Evolutionary conservation across 2,113 vertebrate species (phyloP), one percentile per base, ranked within the genome.

Genomic region (Alaudala cheleensis): DNA sequence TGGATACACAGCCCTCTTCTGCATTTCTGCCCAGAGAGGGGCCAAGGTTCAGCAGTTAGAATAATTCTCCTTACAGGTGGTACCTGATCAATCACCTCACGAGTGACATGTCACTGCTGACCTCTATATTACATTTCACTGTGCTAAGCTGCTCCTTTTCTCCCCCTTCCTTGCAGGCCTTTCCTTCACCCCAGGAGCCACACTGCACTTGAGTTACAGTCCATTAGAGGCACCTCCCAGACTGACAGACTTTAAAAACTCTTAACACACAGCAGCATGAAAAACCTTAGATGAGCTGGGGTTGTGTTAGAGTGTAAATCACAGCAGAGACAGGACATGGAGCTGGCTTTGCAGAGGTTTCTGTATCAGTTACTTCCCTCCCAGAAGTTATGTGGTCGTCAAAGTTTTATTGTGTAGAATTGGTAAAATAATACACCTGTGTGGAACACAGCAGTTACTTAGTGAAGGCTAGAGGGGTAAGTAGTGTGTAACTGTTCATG

Each of bases 1-100:
- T 76, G 58, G 66, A 53, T 53, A 29, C 58, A 34, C 6, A 7
- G 16, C 79, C 67, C 80, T 78, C 81, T 57, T 72, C 81, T 3
- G 3, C 90, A 80, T 23, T 28, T 64, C 73, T 87, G n/a, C 71
- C 31, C 25, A 34, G 90, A 83, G 31, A 44, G 65, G 42, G 65
- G 56, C 69, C 83, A 84, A 51, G 69, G 89, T 93, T 93, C 86
- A 90, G 72, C 44, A 58, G 61, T 84, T 64, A 56, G 65, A 81
- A 77, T 91, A 77, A 86, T 61, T 95, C 89, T 79, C 70, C 61
- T 93, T 95, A 81, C 80, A 89, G 94, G 86, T 96, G 84, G 70
- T 95, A 89, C 61, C 80, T 74, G 89, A 90, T 90, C 72, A 85
- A 79, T 96, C 73, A 84, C 3, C 39, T 79, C 66, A 12, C 0